Base-by-base conservation (phyloP, 1,140 invertebrate genomes). In the Oscheius sp. region DNA sequence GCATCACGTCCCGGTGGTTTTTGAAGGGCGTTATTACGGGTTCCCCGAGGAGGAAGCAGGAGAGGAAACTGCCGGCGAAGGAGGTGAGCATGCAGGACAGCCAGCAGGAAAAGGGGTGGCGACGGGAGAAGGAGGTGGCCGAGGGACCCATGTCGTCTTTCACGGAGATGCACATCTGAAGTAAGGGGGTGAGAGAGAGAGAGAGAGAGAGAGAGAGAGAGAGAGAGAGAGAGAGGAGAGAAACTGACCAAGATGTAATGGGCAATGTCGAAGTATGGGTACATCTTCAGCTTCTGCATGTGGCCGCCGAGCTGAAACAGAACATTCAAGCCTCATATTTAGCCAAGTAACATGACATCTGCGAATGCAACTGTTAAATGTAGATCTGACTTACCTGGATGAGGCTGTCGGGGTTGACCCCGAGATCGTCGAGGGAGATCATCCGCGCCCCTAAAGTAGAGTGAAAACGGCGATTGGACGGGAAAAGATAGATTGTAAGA, bases 201-300 rank as follows among this genome's bases (percentile, higher is more conserved):
- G 26, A 2, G 31, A 29, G 58, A 68, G 29, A 29, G 32, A 23
- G 28, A 59, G 38, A 15, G 36, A 15, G 1, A 58, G 7, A 10
- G 7, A 13, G 18, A 1, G 18, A n/a, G 2, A 36, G n/a, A n/a
- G n/a, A n/a, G n/a, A n/a, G n/a, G 32, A 23, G 28, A 91, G 74
- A 95, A 87, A 83, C 92, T 92, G 86, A 91, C 93, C 45, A 95
- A 88, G 78, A 92, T 89, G 86, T 91, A 91, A 87, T 97, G 92
- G 75, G 94, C 94, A 81, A 96, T 91, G 85, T 97, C 94, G 87
- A 98, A 98, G 88, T 95, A 97, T 49, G 94, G 95, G 86, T 91
- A 97, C 94, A 97, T 96, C 89, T 96, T 95, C 77, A 97, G 88
- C 87, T 97, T 96, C 77, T 94, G 93, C 86, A 97, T 93, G 89